These are phyloP conservation scores for Ranitomeya variabilis DNA, from an alignment of 2,113 vertebrate species.

Conservation along the genomic window DNA sequence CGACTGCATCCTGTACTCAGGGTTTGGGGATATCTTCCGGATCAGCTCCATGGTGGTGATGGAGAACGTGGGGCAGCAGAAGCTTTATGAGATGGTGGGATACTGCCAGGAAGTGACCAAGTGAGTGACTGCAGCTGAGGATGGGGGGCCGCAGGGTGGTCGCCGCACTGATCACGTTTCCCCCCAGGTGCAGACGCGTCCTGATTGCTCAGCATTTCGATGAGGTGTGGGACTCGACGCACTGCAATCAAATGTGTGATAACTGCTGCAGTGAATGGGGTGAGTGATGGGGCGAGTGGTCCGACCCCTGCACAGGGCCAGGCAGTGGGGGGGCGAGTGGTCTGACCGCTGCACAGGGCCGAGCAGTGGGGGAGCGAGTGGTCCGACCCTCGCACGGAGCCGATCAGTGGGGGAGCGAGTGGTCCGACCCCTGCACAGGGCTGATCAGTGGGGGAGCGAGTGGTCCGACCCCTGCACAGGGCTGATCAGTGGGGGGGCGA, in stretches of 20 bases:
- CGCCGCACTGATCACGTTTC: neutral
- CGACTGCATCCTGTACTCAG: conserved; percentile 92
- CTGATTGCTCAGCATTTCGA: conserved; percentile 93
- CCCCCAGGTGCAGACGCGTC: conserved; percentile 85
- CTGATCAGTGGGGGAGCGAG: too few species aligned
- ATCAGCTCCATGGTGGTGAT: conserved; percentile 97
- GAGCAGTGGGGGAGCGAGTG: too few species aligned
- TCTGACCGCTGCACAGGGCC: too few species aligned
- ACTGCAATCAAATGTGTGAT: conserved; percentile 91
- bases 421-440: too few species aligned
- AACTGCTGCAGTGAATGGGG: conserved; percentile 79
- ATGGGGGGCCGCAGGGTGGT: too few species aligned
- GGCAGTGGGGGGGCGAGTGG: too few species aligned
- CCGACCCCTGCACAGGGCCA: too few species aligned
- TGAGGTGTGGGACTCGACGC: conserved; percentile 89
- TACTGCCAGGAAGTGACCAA: conserved; percentile 86
- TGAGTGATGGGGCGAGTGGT: conserved; percentile 64
- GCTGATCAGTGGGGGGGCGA: too few species aligned
- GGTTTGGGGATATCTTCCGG: conserved; percentile 93
- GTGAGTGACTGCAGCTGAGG: conserved; percentile 65
- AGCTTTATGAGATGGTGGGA: conserved; percentile 90
- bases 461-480: too few species aligned
- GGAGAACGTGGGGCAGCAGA: conserved; percentile 95
- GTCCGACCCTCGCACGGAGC: too few species aligned
- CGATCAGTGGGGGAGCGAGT: too few species aligned